Evolutionary conservation across 2,888 invertebrate species (phyloP), one percentile per base, ranked within the genome.

Genomic region (Zhuqinia jingwanae): DNA sequence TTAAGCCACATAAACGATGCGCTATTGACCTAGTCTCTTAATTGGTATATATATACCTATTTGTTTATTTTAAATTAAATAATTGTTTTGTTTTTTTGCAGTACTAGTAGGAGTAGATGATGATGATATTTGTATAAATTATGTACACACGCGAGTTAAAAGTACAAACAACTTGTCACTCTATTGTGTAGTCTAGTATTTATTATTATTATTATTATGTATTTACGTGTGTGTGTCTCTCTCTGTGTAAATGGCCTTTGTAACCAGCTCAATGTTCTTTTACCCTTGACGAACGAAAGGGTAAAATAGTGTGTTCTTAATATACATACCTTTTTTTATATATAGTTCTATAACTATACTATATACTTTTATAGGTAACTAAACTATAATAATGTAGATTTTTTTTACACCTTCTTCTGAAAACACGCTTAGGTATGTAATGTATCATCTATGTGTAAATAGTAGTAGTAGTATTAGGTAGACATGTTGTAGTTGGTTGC

Each of bases 201-300:
- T n/a, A n/a, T n/a, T n/a, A n/a, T n/a, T n/a, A n/a, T n/a, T n/a
- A n/a, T n/a, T n/a, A 10, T 58, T 22, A 20, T 53, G 47, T 73
- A 73, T 30, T 50, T 27, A 73, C 30, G 27, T 27, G 50, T 36
- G 8, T 36, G 36, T 36, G 58, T 63, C 30, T 60, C 5, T 36
- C 8, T 36, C 58, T 63, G 27, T 60, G 63, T 75, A 82, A 82
- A 82, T 82, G 82, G 82, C 82, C 82, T 82, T 82, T 82, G 82
- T 75, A 82, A 82, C 82, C 82, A 82, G 82, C 82, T 82, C 82
- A 82, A 63, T 75, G 58, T 82, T n/a, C 25, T 36, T 73, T 70
- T 75, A 75, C 82, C 82, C 82, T 82, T 82, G 82, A 82, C 22
- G 82, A 60, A 47, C 25, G 60, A 45, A 82, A 58, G 42, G 82